These are phyloP conservation scores for Ochropacha duplaris DNA, from an alignment of 2,888 invertebrate species.

Conservation along the genomic window DNA sequence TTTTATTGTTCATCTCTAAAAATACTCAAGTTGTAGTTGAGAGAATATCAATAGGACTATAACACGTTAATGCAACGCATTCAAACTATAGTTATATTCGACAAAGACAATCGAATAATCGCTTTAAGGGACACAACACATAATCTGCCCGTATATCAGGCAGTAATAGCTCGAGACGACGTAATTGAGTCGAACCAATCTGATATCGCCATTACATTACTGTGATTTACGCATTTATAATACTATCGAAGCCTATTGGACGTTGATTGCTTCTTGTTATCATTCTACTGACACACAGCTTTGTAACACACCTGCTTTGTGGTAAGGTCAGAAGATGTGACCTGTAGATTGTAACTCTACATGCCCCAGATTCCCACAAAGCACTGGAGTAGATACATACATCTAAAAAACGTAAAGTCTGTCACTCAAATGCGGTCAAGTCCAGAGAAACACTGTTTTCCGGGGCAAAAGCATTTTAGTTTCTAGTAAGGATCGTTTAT, in stretches of 20 bases:
- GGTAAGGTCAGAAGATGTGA: neutral
- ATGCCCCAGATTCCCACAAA: neutral
- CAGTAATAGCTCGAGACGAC: slow-evolving; percentile 58
- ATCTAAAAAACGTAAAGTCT: neutral
- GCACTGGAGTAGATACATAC: neutral
- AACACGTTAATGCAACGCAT: slow-evolving; percentile 6
- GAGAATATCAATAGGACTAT: neutral
- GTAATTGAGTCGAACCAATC: slow-evolving; percentile 66
- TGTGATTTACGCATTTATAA: slow-evolving; percentile 52
- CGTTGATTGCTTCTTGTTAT: slow-evolving; percentile 32
- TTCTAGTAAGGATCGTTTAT: neutral
- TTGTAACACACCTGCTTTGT: neutral
- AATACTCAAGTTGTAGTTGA: neutral
- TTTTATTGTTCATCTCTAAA: too few species aligned
- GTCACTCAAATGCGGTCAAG: neutral
- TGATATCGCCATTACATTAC: slow-evolving; percentile 50
- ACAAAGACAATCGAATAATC: slow-evolving; percentile 43
- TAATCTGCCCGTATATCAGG: slow-evolving; percentile 59
- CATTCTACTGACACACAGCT: slow-evolving; percentile 9
- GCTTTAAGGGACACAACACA: slow-evolving; percentile 35
- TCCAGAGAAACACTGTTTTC: neutral
- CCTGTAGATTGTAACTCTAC: neutral
- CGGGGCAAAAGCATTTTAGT: neutral
- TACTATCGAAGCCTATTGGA: slow-evolving; percentile 25
- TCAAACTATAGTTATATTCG: slow-evolving; percentile 18